Base-by-base conservation (phyloP, 2,113 vertebrate genomes). In the Paraplagusia blochii region DNA sequence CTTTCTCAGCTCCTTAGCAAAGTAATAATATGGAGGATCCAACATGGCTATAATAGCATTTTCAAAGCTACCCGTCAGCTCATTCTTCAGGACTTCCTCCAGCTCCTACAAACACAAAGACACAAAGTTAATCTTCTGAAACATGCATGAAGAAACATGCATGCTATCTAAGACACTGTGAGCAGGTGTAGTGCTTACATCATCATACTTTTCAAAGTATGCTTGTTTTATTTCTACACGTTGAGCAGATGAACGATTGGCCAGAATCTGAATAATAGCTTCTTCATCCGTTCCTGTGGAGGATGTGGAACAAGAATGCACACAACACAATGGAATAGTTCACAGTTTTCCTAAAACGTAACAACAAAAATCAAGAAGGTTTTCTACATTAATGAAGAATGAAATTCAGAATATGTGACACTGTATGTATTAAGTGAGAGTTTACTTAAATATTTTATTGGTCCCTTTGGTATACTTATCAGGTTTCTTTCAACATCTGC, bases 61-160 rank as follows among this genome's bases (percentile, higher is more conserved):
- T 82, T 95, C 90, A 1, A 99, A 94, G 66, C 84, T 91, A 19
- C 95, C 95, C 0, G 93, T 92, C 72, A 99, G 88, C 38, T 99
- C 96, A 64, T 89, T 91, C 83, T 93, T 93, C 64, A 99, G 85
- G 12, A 87, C 93, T 11, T 94, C 88, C 72, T 92, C 94, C 83
- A 99, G 39, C 80, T 97, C 93, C 96, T 99, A 44, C 13, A n/a
- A 53, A 72, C 18, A 79, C 22, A n/a, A 6, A 49, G n/a, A n/a
- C n/a, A n/a, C n/a, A n/a, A n/a, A n/a, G n/a, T n/a, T n/a, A n/a
- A n/a, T n/a, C n/a, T n/a, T n/a, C n/a, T n/a, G n/a, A n/a, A n/a
- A n/a, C n/a, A n/a, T n/a, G n/a, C n/a, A n/a, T n/a, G n/a, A n/a
- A n/a, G n/a, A n/a, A n/a, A n/a, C n/a, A 8, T 39, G 17, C 12